Base-by-base conservation (phyloP, 2,113 vertebrate genomes). In the Petrocephalus microphthalmus region DNA sequence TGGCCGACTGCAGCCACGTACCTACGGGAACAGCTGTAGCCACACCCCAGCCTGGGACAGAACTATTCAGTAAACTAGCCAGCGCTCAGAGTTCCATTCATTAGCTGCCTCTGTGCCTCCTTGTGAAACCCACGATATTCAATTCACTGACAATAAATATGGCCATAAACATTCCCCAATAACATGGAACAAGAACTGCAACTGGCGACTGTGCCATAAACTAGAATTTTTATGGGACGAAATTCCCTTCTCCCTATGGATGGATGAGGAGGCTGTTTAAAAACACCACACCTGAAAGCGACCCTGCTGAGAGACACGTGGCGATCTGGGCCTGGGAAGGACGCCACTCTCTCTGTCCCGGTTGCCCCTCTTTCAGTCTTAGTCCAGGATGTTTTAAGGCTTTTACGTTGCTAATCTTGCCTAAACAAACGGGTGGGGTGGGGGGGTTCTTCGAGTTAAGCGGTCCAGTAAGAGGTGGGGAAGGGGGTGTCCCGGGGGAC, bases 331-430 rank as follows among this genome's bases (percentile, higher is more conserved):
- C 60, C 60, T 25, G 3, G 10, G 25, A 29, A 3, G 60, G 60
- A 67, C 60, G 10, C 37, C 42, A 47, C 20, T 90, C 91, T 89
- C 91, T 90, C 85, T 37, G 67, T 8, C 60, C 25, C 25, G 10
- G 82, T 91, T 91, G 91, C 88, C 89, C 91, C 88, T 90, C 42
- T 85, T 92, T 42, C 71, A 42, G 33, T 93, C 91, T 89, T 84
- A 93, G 93, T 94, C 93, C 93, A 93, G 94, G 94, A 94, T 94
- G 94, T 94, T 93, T 93, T 95, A 94, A 93, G 94, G 94, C 91
- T 94, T 95, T 96, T 95, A 95, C 93, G 92, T 94, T 94, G 91
- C 94, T 96, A 96, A 96, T 96, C 95, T 95, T 94, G 87, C 92
- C 93, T 94, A 96, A 96, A 95, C 93, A 96, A 95, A 95, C 94